Evolutionary conservation across 2,888 invertebrate species (phyloP).

Genomic region (Epinotia brunnichana): DNA sequence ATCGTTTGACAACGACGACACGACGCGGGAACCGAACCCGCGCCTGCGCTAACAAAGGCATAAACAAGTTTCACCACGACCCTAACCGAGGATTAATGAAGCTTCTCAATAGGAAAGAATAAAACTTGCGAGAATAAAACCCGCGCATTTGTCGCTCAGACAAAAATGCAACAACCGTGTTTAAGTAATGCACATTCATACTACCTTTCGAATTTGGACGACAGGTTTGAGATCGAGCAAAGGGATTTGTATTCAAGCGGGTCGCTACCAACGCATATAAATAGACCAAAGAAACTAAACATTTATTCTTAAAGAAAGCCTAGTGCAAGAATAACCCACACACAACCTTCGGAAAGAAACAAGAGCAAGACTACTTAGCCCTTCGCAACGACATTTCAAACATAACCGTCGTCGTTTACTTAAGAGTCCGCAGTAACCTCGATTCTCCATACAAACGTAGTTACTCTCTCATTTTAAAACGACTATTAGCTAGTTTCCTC

Average conservation of each 20-base stretch:
- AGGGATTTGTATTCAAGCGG: constrained; percentile 33
- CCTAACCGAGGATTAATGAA: constrained; percentile 45
- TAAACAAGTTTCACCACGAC: constrained; percentile 62
- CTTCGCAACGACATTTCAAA: constrained; percentile 24
- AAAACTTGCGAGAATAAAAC: constrained; percentile 35
- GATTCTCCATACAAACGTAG: no score
- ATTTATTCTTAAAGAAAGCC: constrained; percentile 25
- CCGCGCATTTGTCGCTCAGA: neutral
- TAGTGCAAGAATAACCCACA: constrained; percentile 27
- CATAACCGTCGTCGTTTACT: constrained; percentile 16
- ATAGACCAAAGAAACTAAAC: constrained; percentile 27
- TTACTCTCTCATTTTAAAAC: no score
- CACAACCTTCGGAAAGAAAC: constrained; percentile 19
- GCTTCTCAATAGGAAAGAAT: constrained; percentile 40
- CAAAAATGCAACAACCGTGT: neutral
- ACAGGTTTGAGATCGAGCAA: constrained; percentile 12
- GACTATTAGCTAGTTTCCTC: no score
- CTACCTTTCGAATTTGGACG: neutral
- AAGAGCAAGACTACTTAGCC: constrained; percentile 21
- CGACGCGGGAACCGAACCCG: constrained; percentile 73
- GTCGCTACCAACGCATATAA: constrained; percentile 30
- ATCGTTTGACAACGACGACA: constrained; percentile 70
- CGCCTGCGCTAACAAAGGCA: constrained; percentile 58
- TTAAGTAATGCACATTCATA: neutral
- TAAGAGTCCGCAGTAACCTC: no score